Base-by-base conservation (phyloP, 2,797 vertebrate genomes). In the Acanthurus tractus region DNA sequence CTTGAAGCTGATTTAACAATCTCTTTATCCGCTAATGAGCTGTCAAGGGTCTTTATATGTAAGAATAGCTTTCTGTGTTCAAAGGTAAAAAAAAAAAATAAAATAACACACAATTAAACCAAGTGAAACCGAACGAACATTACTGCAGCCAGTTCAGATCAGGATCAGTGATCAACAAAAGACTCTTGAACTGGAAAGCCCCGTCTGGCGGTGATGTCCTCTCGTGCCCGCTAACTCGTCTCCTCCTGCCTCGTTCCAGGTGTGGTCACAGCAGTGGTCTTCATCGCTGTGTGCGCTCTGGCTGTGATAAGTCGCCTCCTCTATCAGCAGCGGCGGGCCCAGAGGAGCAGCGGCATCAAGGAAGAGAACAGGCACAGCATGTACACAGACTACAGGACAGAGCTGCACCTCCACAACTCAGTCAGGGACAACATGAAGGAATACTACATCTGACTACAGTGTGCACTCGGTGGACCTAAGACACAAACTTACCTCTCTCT, bases 401-500 rank as follows among this genome's bases (percentile, higher is more conserved):
- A 97, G 57, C 93, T 96, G 92, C 97, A 97, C 92, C 96, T 96
- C 81, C 97, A 97, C 92, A 96, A 95, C 91, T 87, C 97, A 79
- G 95, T 96, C 91, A 96, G 95, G 86, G 96, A 98, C 87, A 97
- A 95, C 93, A 97, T 97, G 93, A 96, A 97, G 88, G 98, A 99
- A 84, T 99, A 98, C 92, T 99, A 98, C 94, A 99, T 99, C 94
- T 99, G 95, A 97, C 73, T 10, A 0, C 75, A 18, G 48, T 4
- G 42, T 50, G 61, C 74, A 6, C 65, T 64, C 78, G 15, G 45
- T 23, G 74, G 85, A 76, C 81, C 79, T 8, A 7, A 48, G 66
- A 68, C 63, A 53, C 79, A 71, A 72, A 82, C 79, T 55, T 83
- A 90, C 84, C 86, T 89, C 86, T 83, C 62, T 74, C 59, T 59